Percentiles rank a stretch among this genome's conserved stretches.
These are phyloP conservation scores for Willisornis vidua DNA, from an alignment of 2,113 vertebrate species.

Conservation along the genomic window DNA sequence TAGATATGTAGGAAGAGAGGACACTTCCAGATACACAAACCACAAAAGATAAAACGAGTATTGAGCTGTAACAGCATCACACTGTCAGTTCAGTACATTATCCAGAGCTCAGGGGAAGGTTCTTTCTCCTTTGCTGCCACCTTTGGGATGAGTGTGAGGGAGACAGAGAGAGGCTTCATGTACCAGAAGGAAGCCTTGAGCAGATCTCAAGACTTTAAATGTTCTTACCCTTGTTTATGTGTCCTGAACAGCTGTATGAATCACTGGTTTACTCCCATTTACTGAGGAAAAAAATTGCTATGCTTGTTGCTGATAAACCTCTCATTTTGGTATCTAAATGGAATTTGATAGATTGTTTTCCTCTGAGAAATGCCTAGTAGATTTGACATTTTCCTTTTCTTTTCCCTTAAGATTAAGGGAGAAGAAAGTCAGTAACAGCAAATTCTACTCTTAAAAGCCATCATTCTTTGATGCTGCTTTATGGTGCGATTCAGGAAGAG, in stretches of 20 bases:
- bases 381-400: neutral
- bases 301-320: neutral
- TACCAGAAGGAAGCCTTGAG: neutral
- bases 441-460: conserved; percentile 86
- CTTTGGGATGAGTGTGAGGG: neutral
- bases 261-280: neutral
- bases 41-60: neutral
- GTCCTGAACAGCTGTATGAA: neutral
- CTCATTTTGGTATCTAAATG: neutral
- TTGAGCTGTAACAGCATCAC: neutral
- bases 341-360: neutral
- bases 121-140: neutral
- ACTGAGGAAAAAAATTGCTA: neutral
- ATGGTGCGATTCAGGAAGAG: neutral
- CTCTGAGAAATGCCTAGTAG: neutral
- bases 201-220: neutral
- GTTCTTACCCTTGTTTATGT: neutral
- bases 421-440: conserved; percentile 93
- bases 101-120: neutral
- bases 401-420: conserved; percentile 82
- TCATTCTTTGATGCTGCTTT: neutral
- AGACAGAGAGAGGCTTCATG: neutral
- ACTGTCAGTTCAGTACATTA: neutral
- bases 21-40: neutral
- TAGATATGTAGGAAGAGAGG: neutral